Evolutionary conservation across 2,797 vertebrate species (phyloP), one percentile per base, ranked within the genome.

Genomic region (Rhadinocentrus ornatus): DNA sequence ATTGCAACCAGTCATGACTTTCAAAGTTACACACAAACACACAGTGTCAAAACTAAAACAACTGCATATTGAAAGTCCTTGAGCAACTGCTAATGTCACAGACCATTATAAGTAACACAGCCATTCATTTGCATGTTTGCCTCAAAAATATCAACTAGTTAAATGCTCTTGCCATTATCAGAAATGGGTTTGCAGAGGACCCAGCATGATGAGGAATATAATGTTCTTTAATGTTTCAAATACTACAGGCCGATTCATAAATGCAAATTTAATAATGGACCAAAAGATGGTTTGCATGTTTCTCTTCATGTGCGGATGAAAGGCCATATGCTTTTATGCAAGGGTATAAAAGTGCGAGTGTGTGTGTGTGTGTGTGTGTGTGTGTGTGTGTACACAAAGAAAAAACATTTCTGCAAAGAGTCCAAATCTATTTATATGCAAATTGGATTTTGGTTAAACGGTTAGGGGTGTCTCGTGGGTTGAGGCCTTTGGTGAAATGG

Each of bases 401-500:
- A 80, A 66, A 87, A 88, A 91, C 82, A 86, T 85, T 94, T 91
- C 77, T 91, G 91, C 94, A 96, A 96, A 96, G 86, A 95, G 86
- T 84, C 89, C 88, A 94, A 95, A 95, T 95, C 95, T 96, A 97
- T 97, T 96, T 97, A 96, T 96, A 97, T 97, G 96, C 95, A 97
- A 97, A 97, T 97, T 94, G 91, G 89, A 72, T 93, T 93, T 90
- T 92, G 85, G 91, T 95, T 95, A 95, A 95, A 94, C 84, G 88
- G 90, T 89, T 89, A 79, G 85, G 75, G 86, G 85, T 78, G 80
- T 76, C 86, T 82, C 86, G 54, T 88, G 89, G 94, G 92, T 93
- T 90, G 80, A 94, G 90, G 92, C 91, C 73, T 91, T 78, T 86
- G 86, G 86, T 89, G 92, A 86, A 93, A 95, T 89, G 92, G 87